phyloP scores from a whole-genome alignment of 2,888 invertebrate genomes.

The Drosophila meridiana region DNA sequence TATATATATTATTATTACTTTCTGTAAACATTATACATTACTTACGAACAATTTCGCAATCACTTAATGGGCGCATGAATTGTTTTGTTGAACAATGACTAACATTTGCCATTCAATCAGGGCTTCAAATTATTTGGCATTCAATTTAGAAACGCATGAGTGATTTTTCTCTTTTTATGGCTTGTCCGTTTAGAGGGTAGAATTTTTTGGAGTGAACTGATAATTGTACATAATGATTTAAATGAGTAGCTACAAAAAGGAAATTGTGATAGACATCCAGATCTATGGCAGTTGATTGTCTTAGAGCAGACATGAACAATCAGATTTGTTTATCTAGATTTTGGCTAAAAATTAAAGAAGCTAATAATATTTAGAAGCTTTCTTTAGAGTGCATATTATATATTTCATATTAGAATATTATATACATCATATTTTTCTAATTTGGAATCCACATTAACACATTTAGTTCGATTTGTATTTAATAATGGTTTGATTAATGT shows the following conservation, averaged over 20 bases:
- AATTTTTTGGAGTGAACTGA: not conserved
- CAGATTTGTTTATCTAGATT: not conserved
- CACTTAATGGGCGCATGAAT: conserved; percentile 61
- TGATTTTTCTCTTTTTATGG: conserved; percentile 25
- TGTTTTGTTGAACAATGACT: conserved; percentile 2
- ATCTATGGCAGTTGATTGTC: not conserved
- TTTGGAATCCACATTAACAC: too few species aligned
- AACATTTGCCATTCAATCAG: conserved; percentile 35
- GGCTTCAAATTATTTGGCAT: conserved; percentile 71
- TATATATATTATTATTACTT: not conserved
- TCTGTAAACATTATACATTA: conserved; percentile 63
- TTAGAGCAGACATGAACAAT: too few species aligned
- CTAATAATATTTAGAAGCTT: not conserved
- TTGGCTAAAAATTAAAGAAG: not conserved
- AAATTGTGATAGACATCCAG: not conserved
- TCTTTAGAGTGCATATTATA: not conserved
- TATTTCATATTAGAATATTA: not conserved
- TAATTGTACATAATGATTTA: not conserved
- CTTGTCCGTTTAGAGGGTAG: not conserved
- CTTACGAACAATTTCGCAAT: conserved; percentile 74
- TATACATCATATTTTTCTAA: too few species aligned
- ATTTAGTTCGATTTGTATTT: not conserved
- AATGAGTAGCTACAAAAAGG: not conserved
- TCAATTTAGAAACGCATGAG: conserved; percentile 47
- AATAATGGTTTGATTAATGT: not conserved